A percentile compares a stretch with the other conserved stretches of the same genome.
These are phyloP conservation scores for Drosophila kurseongensis DNA, from an alignment of 1,140 invertebrate genomes.

Conservation along the genomic window DNA sequence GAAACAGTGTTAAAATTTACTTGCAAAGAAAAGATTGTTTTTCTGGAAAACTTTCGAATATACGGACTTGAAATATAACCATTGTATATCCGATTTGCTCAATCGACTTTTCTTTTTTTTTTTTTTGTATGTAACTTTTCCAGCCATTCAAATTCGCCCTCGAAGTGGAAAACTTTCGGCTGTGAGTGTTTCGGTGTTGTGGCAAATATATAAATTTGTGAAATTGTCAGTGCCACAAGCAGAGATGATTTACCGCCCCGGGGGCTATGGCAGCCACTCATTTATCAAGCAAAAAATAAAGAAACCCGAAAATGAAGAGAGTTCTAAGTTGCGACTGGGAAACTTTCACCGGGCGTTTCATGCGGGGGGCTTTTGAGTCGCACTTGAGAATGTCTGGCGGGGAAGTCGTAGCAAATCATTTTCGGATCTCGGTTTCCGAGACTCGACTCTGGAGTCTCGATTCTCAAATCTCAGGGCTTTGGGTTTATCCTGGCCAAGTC, in stretches of 20 bases:
- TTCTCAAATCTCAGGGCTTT: conserved; percentile 1
- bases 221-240: conserved; percentile 53
- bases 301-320: conserved; percentile 51
- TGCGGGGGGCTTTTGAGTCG: background rate
- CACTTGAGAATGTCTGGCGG: conserved; percentile 40
- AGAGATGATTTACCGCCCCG: conserved; percentile 44
- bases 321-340: conserved; percentile 41
- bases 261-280: conserved; percentile 44
- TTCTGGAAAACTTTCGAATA: background rate
- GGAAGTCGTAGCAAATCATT: conserved; percentile 38
- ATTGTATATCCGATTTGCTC: background rate
- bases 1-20: no score
- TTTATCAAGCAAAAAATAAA: conserved; percentile 52
- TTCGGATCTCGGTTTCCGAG: background rate
- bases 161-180: conserved; percentile 40
- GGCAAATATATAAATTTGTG: conserved; percentile 49
- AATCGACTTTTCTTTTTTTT: background rate
- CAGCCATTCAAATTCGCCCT: conserved; percentile 21
- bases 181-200: conserved; percentile 25
- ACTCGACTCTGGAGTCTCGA: no score
- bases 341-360: conserved; percentile 33
- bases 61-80: background rate
- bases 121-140: background rate
- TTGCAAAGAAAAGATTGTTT: background rate
- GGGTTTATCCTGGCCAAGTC: conserved; percentile 21